A percentile compares a stretch with the other conserved stretches of the same genome.
Conservation (phyloP, 2,113 vertebrate genomes). For the Blennius ocellaris region DNA sequence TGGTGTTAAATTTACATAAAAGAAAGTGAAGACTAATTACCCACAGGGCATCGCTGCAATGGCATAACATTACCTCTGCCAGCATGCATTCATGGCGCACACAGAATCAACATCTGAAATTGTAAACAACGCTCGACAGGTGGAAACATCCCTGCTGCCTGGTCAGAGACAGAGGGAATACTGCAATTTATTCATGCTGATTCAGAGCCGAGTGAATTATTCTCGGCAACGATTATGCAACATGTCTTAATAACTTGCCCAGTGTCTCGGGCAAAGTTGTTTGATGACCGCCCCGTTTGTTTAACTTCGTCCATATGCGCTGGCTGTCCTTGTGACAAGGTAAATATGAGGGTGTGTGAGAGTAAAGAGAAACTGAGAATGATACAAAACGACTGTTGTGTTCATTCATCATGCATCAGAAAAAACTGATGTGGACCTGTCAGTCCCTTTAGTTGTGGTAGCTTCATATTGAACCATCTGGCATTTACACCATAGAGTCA, state of each 20-base stretch:
- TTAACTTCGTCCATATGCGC: slow-evolving; percentile 27
- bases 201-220: slow-evolving; percentile 41
- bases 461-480: slow-evolving; percentile 66
- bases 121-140: slow-evolving; percentile 41
- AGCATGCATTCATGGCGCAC: not conserved
- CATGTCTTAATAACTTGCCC: slow-evolving; percentile 27
- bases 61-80: slow-evolving; percentile 33
- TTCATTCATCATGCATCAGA: slow-evolving; percentile 65
- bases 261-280: slow-evolving; percentile 12
- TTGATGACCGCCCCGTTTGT: slow-evolving; percentile 36
- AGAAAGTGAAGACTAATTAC: slow-evolving; percentile 15
- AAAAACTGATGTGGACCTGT: slow-evolving; percentile 54
- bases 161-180: slow-evolving; percentile 8
- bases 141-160: slow-evolving; percentile 19
- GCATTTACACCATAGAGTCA: slow-evolving; percentile 56
- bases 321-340: slow-evolving; percentile 33
- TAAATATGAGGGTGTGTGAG: slow-evolving; percentile 30
- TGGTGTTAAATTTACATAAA: not conserved
- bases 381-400: slow-evolving; percentile 53
- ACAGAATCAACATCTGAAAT: slow-evolving; percentile 17
- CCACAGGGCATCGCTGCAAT: slow-evolving; percentile 15
- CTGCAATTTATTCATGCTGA: slow-evolving; percentile 28
- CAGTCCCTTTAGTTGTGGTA: slow-evolving; percentile 60
- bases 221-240: slow-evolving; percentile 54
- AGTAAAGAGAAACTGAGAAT: slow-evolving; percentile 18